phyloP scores from a whole-genome alignment of 2,888 invertebrate species.

The Drosophila neoperkinsi region DNA sequence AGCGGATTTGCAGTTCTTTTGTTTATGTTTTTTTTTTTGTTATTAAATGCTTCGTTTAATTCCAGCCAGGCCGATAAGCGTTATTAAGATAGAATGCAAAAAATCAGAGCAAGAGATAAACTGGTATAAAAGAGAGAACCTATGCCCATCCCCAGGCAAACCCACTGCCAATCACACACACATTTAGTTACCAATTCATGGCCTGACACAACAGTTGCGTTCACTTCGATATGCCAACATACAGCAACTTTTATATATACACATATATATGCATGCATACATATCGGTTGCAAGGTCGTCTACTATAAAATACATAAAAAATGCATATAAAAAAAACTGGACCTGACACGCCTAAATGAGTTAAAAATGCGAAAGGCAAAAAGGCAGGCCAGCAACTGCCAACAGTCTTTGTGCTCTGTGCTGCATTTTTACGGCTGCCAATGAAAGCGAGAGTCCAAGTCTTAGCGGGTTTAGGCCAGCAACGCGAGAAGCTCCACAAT shows the following conservation, averaged over 20 bases:
- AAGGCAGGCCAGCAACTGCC: constrained; percentile 20
- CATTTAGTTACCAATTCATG: constrained; percentile 48
- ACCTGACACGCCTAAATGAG: constrained; percentile 81
- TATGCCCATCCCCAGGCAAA: constrained; percentile 28
- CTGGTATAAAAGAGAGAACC: constrained; percentile 26
- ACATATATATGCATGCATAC: constrained; percentile 43
- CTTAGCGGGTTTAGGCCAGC: constrained; percentile 37
- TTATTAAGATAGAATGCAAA: constrained; percentile 51
- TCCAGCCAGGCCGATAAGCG: constrained; percentile 21
- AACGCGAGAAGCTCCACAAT: constrained; percentile 41
- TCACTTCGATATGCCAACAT: constrained; percentile 59
- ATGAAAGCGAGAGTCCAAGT: constrained; percentile 62
- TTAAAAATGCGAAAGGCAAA: constrained; percentile 73
- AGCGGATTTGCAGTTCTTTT: constrained; percentile 73
- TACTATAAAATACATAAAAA: constrained; percentile 57
- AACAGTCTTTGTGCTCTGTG: constrained; percentile 22
- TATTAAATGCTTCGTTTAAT: constrained; percentile 72
- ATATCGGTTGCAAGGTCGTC: constrained; percentile 85
- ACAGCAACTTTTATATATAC: constrained; percentile 22
- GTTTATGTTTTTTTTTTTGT: constrained; percentile 20
- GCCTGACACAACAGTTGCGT: constrained; percentile 52
- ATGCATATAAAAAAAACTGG: constrained; percentile 61
- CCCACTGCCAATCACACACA: constrained; percentile 53
- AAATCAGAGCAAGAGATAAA: constrained; percentile 34
- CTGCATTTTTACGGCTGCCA: constrained; percentile 59